phyloP scores from a whole-genome alignment of 1,140 invertebrate species.

The Ridgeia piscesae region DNA sequence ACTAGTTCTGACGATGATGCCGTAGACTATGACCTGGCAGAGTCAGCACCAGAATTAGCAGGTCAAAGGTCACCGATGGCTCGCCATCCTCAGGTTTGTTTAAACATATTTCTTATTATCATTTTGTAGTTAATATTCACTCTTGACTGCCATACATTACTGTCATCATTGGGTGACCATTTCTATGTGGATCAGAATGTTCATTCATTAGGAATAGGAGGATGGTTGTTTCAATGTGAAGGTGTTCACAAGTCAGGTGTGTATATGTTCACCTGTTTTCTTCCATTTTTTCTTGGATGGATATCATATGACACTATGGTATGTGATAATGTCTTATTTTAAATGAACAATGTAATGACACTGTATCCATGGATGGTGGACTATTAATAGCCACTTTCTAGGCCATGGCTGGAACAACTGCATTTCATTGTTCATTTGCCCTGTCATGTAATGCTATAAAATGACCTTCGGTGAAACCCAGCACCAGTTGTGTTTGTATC shows the following conservation, averaged over 20 bases:
- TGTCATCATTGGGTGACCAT: too few species aligned
- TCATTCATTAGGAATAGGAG: too few species aligned
- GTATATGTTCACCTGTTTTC: neutral
- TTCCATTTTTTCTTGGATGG: neutral
- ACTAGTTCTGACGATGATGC: neutral
- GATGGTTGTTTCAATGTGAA: too few species aligned
- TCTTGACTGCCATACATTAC: neutral
- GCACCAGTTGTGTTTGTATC: neutral
- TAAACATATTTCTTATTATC: neutral
- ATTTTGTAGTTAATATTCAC: neutral
- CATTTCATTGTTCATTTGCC: neutral
- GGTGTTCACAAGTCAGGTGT: neutral
- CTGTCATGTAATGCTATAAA: neutral
- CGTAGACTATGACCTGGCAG: neutral
- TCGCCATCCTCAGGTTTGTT: neutral
- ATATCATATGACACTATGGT: too few species aligned
- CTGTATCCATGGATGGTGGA: too few species aligned
- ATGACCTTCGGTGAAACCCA: neutral
- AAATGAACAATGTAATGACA: too few species aligned
- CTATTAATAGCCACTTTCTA: neutral
- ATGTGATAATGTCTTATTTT: too few species aligned
- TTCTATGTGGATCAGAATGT: too few species aligned
- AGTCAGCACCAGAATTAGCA: neutral
- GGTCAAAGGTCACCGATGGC: neutral
- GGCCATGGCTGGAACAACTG: neutral